Evolutionary conservation across 2,797 vertebrate species (phyloP), one percentile per base, ranked within the genome.

Genomic region (Enteromius viviparus): DNA sequence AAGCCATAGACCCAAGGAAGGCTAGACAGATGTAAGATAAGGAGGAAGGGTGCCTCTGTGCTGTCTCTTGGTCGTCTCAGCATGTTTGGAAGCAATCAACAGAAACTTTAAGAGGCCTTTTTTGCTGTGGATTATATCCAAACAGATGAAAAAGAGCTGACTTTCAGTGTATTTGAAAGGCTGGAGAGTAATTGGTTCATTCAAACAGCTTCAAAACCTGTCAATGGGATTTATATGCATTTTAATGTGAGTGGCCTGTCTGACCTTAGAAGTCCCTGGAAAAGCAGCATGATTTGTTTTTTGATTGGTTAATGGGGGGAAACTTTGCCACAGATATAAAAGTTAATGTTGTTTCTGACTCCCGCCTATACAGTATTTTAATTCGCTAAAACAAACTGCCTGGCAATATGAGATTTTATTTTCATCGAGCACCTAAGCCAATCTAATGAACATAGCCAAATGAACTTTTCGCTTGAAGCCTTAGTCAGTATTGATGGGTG

Each of bases 211-310:
- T 60, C 68, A 53, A 60, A 60, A 66, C 45, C 14, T 64, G 84
- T 84, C 66, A 58, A 12, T 37, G 45, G 42, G 53, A 69, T 80
- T 81, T 83, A 86, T 83, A 76, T 82, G 62, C 70, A 80, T 83
- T 83, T 80, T 47, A 62, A 83, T 83, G 51, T 47, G 14, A 75
- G 76, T 62, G 51, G 60, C 58, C 60, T 51, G 40, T 75, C 68
- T 79, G 70, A 79, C 71, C 81, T 69, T 29, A 68, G 12, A 76
- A 29, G 74, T 68, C 49, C 72, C 62, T 9, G 17, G 62, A 55
- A 82, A 69, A 34, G 2, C 64, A 45, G 12, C n/a, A 40, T 66
- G 47, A 10, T 82, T 75, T 66, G 6, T 78, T 55, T 65, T 62
- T 85, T 47, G n/a, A 60, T 62, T 74, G 69, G 62, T 82, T 82